phyloP scores from a whole-genome alignment of 23 tunicate genomes.

The Styela plicata region DNA sequence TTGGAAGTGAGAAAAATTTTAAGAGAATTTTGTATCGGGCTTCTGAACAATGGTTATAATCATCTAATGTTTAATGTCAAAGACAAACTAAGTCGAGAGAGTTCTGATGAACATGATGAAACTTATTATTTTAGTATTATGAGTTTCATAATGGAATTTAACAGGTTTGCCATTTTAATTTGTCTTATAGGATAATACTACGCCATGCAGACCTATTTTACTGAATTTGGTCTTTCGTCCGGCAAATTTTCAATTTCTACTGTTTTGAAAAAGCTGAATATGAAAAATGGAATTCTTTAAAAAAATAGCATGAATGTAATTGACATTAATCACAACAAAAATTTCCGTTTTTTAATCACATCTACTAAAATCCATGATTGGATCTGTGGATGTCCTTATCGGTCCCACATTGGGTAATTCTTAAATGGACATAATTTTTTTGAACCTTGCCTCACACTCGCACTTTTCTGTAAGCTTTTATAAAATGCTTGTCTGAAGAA shows the following conservation, averaged over 20 bases:
- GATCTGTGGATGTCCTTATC: no score
- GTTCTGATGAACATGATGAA: slow-evolving; percentile 86
- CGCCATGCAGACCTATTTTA: background rate
- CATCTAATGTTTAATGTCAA: slow-evolving; percentile 51
- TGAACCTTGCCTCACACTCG: no score
- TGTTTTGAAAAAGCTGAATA: background rate
- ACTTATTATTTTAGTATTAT: slow-evolving; percentile 83
- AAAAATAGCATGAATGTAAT: no score
- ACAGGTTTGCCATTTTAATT: slow-evolving; percentile 39
- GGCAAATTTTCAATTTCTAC: background rate
- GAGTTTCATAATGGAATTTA: slow-evolving; percentile 87
- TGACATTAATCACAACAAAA: no score
- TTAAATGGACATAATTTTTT: no score
- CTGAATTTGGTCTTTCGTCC: background rate
- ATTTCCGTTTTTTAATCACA: no score
- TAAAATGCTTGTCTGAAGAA: no score
- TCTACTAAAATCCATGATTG: no score
- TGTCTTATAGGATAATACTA: background rate
- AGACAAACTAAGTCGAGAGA: slow-evolving; percentile 68
- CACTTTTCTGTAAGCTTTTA: no score
- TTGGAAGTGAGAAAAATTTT: slow-evolving; percentile 41
- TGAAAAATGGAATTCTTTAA: no score
- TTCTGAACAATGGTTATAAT: slow-evolving; percentile 78
- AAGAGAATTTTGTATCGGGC: slow-evolving; percentile 59
- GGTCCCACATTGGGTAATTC: no score